A percentile compares a stretch with the other conserved stretches of the same genome.
Conservation (phyloP, 2,888 invertebrate genomes). For the Crematogaster levior region DNA sequence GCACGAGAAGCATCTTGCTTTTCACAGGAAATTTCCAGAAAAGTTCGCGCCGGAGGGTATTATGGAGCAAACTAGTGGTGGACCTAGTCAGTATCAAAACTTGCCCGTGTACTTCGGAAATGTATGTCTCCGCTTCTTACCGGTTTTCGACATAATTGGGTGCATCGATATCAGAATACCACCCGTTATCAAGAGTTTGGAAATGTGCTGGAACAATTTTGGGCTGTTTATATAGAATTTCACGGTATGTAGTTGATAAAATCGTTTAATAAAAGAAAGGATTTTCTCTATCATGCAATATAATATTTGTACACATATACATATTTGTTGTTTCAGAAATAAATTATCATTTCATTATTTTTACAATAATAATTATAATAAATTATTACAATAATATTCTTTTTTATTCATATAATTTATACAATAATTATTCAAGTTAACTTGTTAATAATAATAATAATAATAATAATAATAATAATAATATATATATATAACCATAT, state of each 20-base stretch:
- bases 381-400: neutral
- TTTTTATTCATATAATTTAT: no score
- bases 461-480: no score
- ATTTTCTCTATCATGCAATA: neutral
- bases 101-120: slow-evolving; percentile 97
- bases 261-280: neutral
- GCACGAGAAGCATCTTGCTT: slow-evolving; percentile 98
- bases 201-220: slow-evolving; percentile 95
- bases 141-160: slow-evolving; percentile 97
- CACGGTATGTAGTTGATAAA: slow-evolving; percentile 88
- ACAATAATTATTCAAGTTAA: neutral
- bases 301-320: neutral
- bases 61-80: slow-evolving; percentile 90
- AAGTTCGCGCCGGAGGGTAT: slow-evolving; percentile 95
- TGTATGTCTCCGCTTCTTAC: slow-evolving; percentile 97
- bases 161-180: slow-evolving; percentile 97
- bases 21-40: slow-evolving; percentile 97
- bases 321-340: neutral
- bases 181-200: slow-evolving; percentile 94
- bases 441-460: no score
- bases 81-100: slow-evolving; percentile 90
- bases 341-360: neutral
- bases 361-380: no score
- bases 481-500: no score
- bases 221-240: slow-evolving; percentile 96